Evolutionary conservation across 2,113 vertebrate species (phyloP).

Genomic region (Odocoileus hemionus): DNA sequence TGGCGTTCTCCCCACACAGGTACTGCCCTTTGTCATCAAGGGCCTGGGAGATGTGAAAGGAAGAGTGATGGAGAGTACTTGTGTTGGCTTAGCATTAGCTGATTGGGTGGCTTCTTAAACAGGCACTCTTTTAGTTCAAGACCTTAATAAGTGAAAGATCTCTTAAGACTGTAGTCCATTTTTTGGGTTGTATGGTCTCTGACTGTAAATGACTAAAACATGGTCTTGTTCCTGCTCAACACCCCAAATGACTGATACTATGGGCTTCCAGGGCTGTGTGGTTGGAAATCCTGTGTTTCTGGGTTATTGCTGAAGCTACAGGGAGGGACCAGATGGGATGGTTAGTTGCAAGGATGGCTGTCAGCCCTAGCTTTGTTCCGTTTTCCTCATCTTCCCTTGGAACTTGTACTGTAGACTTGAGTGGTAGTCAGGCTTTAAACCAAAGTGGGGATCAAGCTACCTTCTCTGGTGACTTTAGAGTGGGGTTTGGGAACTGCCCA

Average conservation of each 20-base stretch:
- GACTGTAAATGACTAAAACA: background rate
- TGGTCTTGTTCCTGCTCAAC: background rate
- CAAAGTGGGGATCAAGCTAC: background rate
- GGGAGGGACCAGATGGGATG: background rate
- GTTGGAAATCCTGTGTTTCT: background rate
- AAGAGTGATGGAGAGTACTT: fast-evolving
- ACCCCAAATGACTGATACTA: background rate
- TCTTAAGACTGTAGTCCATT: background rate
- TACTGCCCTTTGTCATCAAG: constrained; percentile 56
- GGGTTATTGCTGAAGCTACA: background rate
- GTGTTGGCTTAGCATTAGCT: background rate
- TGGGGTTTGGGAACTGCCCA: background rate
- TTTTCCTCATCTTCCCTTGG: background rate
- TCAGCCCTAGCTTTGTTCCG: background rate
- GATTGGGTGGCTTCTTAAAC: background rate
- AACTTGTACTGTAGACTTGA: background rate
- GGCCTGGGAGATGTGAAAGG: background rate
- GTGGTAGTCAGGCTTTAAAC: background rate
- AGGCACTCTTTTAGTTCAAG: background rate
- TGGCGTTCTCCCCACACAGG: constrained; percentile 93
- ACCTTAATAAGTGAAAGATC: background rate
- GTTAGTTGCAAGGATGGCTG: background rate
- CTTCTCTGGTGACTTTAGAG: background rate
- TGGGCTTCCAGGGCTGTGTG: background rate
- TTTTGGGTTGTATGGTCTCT: background rate